Evolutionary conservation across 37 sponge, comb jelly and placozoan genomes (phyloP), one percentile per base, ranked within the genome.

Genomic region (Corticium candelabrum): DNA sequence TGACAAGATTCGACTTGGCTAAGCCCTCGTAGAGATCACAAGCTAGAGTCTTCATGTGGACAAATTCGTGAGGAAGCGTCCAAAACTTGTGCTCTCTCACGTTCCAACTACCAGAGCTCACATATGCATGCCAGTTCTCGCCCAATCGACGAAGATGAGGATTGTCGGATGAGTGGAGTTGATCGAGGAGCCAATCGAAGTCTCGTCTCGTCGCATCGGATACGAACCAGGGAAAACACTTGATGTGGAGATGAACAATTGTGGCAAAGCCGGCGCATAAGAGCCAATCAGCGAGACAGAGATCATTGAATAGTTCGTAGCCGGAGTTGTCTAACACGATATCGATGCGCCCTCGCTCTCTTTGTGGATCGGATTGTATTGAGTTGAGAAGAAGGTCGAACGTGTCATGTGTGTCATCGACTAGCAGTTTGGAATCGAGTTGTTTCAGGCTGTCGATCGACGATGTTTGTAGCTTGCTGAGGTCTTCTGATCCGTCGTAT

Each of bases 181-280:
- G 82, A 11, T 91, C 86, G 35, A 94, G 75, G 1, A 84, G 88
- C 87, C 91, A 94, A 67, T 86, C 34, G 34, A 99, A 70, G 71
- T 99, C 99, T 0, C 37, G 36, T 3, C 74, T 70, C 41, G 89
- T 76, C 1, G 86, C 96, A 71, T 99, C 99, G 1, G 96, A 95
- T n/a, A 95, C 93, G 84, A 99, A 99, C 99, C 99, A 99, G 5
- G 99, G 99, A 39, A 95, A 68, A 68, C 84, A 77, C 81, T 99
- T 99, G 74, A 82, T 84, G 77, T 99, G 93, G 75, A 99, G 85
- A 15, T 83, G 74, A 1, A 99, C 82, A 3, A 68, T 30, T 30
- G 84, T 82, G 0, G 82, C 93, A 2, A 86, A 67, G 0, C 81
- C 83, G 32, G 79, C 68, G 29, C 72, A 82, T 0, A 90, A 75